phyloP scores from a whole-genome alignment of 1,140 invertebrate genomes.

The Leucophenga varia region DNA sequence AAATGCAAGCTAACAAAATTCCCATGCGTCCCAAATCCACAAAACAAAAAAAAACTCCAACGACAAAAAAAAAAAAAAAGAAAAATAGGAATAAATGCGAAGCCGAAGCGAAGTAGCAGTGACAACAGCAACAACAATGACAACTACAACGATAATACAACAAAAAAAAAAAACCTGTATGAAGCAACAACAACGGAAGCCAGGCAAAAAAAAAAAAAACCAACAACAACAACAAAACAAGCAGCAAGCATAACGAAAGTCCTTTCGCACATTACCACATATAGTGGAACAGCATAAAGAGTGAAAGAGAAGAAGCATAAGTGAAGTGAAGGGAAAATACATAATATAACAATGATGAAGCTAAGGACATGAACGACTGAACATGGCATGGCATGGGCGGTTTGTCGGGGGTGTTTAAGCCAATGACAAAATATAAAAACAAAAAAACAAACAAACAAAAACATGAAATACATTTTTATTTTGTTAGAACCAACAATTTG shows the following conservation, averaged over 20 bases:
- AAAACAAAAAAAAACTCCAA: not conserved
- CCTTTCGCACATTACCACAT: conserved; percentile 53
- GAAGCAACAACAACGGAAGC: conserved; percentile 1
- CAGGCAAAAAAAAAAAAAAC: not conserved
- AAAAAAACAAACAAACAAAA: too few relatives aligned
- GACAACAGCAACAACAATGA: conserved; percentile 17
- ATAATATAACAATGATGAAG: too few relatives aligned
- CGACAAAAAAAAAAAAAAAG: not conserved
- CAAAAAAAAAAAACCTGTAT: not conserved
- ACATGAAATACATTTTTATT: too few relatives aligned
- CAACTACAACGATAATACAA: conserved; percentile 16
- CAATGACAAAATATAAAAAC: too few relatives aligned
- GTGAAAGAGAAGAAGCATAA: too few relatives aligned
- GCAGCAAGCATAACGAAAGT: conserved; percentile 44
- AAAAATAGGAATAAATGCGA: conserved; percentile 1
- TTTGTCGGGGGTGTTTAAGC: too few relatives aligned
- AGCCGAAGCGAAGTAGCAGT: conserved; percentile 6
- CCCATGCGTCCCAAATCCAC: not conserved
- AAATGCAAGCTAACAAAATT: not conserved
- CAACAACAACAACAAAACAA: not conserved
- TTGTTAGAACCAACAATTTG: too few relatives aligned
- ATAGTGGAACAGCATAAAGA: too few relatives aligned
- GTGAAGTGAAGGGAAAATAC: too few relatives aligned
- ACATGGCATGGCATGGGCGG: too few relatives aligned
- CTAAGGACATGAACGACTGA: too few relatives aligned